A percentile compares a stretch with the other conserved stretches of the same genome.
Evolutionary conservation across 2,888 invertebrate genomes (phyloP).

Genomic region (Mimas tiliae): DNA sequence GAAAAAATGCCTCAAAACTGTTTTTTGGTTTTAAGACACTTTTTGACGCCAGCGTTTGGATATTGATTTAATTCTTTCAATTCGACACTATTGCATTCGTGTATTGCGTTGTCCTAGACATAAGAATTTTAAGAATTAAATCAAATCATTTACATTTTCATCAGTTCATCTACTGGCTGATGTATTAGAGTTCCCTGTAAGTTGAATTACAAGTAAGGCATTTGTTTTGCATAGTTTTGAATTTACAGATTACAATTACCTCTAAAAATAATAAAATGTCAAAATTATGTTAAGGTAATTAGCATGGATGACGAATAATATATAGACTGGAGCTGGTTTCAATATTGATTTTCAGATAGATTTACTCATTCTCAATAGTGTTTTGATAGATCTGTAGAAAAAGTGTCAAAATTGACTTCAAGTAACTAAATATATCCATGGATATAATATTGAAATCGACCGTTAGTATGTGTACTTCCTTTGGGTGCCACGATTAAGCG

Average conservation of each 20-base stretch:
- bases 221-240: background rate
- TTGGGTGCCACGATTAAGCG: no score
- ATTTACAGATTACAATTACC: background rate
- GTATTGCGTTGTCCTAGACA: conserved; percentile 3
- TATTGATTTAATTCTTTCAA: conserved; percentile 16
- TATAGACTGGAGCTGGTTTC: no score
- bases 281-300: no score
- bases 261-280: background rate
- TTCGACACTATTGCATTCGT: background rate
- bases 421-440: no score
- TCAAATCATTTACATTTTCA: background rate
- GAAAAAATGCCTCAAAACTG: background rate
- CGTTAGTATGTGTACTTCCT: no score
- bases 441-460: no score
- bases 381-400: no score
- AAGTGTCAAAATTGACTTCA: no score
- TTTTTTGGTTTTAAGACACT: background rate
- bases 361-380: no score
- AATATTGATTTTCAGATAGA: no score
- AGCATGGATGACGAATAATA: no score
- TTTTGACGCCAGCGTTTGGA: background rate
- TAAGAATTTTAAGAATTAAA: conserved; percentile 10
- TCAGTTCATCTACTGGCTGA: background rate
- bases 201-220: background rate
- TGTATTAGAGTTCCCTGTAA: no score